Evolutionary conservation across 2,113 vertebrate genomes (phyloP), one percentile per base, ranked within the genome.

Genomic region (Hypanus sabinus): DNA sequence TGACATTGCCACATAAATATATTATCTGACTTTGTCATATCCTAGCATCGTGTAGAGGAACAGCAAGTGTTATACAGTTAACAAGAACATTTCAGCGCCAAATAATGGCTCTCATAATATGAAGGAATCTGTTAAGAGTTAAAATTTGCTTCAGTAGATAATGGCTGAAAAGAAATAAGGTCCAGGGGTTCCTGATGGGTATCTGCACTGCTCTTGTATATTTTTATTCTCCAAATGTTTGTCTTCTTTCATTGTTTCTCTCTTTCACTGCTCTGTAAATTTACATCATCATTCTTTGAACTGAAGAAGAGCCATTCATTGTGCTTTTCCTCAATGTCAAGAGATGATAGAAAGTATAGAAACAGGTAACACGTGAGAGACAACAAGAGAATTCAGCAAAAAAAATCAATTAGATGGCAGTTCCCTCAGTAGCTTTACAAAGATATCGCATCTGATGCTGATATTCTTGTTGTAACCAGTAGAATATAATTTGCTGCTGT

Each of bases 1-100:
- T 93, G 70, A 93, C 70, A 71, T 93, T 93, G 91, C 70, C 68
- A 73, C 91, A 38, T 55, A 73, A 93, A 55, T 46, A 73, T 14
- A 93, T 93, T 33, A 73, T 68, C 36, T 93, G 91, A 55, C 91
- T 36, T 71, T 73, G 68, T 93, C 70, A 73, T 55, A 93, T 27
- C 12, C 68, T 30, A 9, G 14, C 60, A 65, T 65, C 30, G 16
- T 90, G 60, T 60, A 65, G 30, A 20, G 91, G 38, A 46, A 75
- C 91, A 71, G 36, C 22, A 70, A 71, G 38, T 27, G 91, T 14
- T 46, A 73, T 38, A 70, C 38, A 30, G 36, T 55, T 73, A 55
- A 93, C 70, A 73, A 16, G 91, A 73, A 75, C 20, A 55, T 73
- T 90, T 73, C 91, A 73, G 70, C 27, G 46, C 36, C 70, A 73